Evolutionary conservation across 2,797 vertebrate genomes (phyloP).

Genomic region (Phylloscopus collybita): DNA sequence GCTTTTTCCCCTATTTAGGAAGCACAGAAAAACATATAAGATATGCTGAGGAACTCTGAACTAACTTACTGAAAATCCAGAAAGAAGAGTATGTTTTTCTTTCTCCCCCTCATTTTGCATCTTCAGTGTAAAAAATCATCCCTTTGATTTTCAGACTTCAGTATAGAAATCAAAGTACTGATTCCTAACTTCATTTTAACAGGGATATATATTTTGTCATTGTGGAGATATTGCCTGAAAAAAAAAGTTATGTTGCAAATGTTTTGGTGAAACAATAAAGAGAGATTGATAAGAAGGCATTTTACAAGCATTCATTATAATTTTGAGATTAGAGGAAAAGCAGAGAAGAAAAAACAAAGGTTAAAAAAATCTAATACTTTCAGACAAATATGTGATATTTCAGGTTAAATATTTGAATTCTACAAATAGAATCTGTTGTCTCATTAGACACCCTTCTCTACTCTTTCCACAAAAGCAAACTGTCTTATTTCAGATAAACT

Average conservation of each 20-base stretch:
- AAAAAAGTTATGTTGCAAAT: neutral
- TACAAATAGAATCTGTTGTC: neutral
- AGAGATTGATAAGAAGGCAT: neutral
- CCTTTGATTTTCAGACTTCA: neutral
- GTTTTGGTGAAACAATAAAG: neutral
- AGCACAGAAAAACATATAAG: neutral
- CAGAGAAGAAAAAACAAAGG: neutral
- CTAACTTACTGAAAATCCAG: neutral
- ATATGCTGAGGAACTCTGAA: neutral
- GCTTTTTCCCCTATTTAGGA: neutral
- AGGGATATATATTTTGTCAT: fast-evolving
- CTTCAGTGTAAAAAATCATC: neutral
- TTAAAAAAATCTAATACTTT: neutral
- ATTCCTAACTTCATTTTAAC: neutral
- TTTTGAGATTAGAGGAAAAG: neutral
- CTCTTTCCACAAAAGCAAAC: neutral
- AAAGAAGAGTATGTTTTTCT: neutral
- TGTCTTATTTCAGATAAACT: neutral
- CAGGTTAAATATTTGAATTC: neutral
- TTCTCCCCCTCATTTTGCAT: neutral
- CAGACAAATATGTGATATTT: neutral
- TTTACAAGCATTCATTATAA: neutral
- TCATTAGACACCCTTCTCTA: neutral
- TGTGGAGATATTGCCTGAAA: neutral
- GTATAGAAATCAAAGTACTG: neutral